Evolutionary conservation across 2,797 vertebrate species (phyloP), one percentile per base, ranked within the genome.

Genomic region (Botia almorhae): DNA sequence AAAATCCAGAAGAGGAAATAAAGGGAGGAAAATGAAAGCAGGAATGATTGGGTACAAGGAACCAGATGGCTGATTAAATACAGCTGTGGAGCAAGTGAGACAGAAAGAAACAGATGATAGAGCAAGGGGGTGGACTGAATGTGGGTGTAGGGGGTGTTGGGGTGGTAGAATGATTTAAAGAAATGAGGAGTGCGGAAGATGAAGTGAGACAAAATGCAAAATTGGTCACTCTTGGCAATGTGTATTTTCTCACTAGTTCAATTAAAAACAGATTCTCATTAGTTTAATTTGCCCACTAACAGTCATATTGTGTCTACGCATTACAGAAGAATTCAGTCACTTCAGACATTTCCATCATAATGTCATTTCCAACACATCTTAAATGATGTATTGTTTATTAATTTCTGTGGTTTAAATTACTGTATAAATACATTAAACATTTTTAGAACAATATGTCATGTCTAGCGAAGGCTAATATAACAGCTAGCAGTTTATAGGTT

Each of bases 61-160:
- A 21, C 87, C 90, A 90, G 88, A 84, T 74, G 63, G 19, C 84
- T 93, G 93, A 94, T 93, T 90, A 87, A 90, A 85, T 89, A 83
- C 93, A 93, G 93, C 92, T 94, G 93, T 90, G 76, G 83, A 86
- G 76, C 76, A 76, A 82, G 71, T 46, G 23, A 60, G 26, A 33
- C 33, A 71, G 58, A 73, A 36, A 58, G 58, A 46, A 16, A 23
- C 26, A 23, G 43, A 55, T 17, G 29, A 67, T 3, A 68, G 50
- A 55, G 19, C 39, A 19, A 58, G 33, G 11, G 19, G 17, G 68
- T 23, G n/a, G 43, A 60, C 43, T 0, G 21, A 78, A 74, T 77
- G 63, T 70, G 33, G 51, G 16, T 53, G 51, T 53, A 16, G 21
- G 21, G 21, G 58, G 12, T 21, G 7, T 21, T 21, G 23, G 53